Percentiles rank a stretch among this genome's conserved stretches.
Evolutionary conservation across 2,888 invertebrate genomes (phyloP).

Genomic region (Clistopyga incitator): DNA sequence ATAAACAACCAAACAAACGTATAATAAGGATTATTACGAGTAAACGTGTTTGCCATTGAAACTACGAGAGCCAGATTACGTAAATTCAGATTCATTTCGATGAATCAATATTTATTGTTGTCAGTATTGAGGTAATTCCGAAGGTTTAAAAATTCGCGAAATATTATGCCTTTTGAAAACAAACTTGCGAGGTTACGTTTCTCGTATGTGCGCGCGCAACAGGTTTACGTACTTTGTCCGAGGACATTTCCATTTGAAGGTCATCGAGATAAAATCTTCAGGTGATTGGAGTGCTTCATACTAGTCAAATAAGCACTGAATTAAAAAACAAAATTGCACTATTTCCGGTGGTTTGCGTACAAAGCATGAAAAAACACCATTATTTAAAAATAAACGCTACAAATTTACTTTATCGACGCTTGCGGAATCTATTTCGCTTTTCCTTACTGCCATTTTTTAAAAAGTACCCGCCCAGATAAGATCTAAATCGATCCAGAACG

Average conservation of each 20-base stretch:
- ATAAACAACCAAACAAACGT: conserved; percentile 72
- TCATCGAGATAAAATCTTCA: neutral
- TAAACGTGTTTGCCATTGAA: conserved; percentile 63
- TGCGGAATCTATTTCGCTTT: too few relatives aligned
- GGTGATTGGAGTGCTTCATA: too few relatives aligned
- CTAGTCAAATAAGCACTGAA: too few relatives aligned
- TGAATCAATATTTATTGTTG: neutral
- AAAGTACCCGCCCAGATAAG: too few relatives aligned
- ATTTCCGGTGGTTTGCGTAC: too few relatives aligned
- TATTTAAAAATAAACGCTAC: too few relatives aligned
- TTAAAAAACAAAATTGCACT: too few relatives aligned
- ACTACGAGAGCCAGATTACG: conserved; percentile 3
- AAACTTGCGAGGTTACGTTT: conserved; percentile 8
- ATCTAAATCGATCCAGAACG: too few relatives aligned
- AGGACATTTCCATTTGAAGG: neutral
- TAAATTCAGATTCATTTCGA: neutral
- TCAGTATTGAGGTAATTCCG: neutral
- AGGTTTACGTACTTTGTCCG: neutral
- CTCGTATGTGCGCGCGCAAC: neutral
- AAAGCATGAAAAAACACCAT: too few relatives aligned
- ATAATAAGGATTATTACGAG: conserved; percentile 72
- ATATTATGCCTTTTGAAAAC: conserved; percentile 6
- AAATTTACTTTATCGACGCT: too few relatives aligned
- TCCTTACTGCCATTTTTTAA: too few relatives aligned
- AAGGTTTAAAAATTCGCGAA: neutral